Conservation (phyloP, 1,140 invertebrate genomes). For the Schlechtendalia chinensis region DNA sequence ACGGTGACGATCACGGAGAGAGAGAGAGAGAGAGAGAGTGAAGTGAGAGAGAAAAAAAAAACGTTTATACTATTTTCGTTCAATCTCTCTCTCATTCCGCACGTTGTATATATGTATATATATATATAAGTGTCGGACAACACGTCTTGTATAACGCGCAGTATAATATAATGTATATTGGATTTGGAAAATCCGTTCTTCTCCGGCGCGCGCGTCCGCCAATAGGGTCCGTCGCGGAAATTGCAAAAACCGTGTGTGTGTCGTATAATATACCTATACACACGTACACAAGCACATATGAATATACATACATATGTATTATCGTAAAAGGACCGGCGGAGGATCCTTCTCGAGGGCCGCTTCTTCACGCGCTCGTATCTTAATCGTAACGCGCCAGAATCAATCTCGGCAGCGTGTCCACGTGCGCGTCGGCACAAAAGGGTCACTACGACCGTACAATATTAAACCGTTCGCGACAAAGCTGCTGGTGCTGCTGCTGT, state of each 20-base stretch:
- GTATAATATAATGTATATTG: background rate
- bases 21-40: too few species aligned
- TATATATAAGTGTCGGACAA: constrained; percentile 13
- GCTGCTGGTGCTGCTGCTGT: too few species aligned
- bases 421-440: background rate
- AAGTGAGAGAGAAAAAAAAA: too few species aligned
- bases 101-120: background rate
- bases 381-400: constrained; percentile 33
- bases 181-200: background rate
- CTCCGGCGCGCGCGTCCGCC: background rate
- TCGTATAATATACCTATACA: background rate
- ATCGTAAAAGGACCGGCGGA: background rate
- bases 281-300: background rate
- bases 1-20: too few species aligned
- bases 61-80: constrained; percentile 2
- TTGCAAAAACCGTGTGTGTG: background rate
- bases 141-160: background rate
- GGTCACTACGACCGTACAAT: constrained; percentile 19
- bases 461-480: background rate
- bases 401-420: background rate
- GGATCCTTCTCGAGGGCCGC: constrained; percentile 8
- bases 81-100: background rate
- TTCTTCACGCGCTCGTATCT: background rate
- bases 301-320: background rate
- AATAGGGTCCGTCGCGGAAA: background rate